These are phyloP conservation scores for Andricus curvator DNA, from an alignment of 2,888 invertebrate genomes.

Conservation along the genomic window DNA sequence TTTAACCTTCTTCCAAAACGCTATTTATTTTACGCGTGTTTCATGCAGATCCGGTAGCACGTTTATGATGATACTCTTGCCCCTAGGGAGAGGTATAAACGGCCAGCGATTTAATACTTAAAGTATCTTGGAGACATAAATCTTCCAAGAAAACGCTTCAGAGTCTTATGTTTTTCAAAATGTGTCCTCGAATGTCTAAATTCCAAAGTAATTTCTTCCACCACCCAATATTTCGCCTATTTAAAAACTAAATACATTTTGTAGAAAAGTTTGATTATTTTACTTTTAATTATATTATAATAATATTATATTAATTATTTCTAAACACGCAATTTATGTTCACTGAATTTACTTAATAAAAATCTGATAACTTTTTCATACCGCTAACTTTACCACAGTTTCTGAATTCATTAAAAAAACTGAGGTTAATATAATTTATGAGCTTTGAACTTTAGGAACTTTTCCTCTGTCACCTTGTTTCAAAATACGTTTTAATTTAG, in stretches of 20 bases:
- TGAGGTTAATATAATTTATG: not conserved
- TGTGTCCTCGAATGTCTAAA: not conserved
- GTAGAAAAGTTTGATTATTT: too few relatives aligned
- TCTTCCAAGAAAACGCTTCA: conserved; percentile 2
- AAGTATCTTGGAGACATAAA: conserved; percentile 25
- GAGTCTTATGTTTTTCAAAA: not conserved
- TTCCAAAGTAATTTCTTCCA: not conserved
- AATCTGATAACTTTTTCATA: not conserved
- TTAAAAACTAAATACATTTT: not conserved
- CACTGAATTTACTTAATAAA: not conserved
- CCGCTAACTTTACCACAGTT: not conserved
- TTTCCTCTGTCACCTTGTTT: not conserved
- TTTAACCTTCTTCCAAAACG: conserved; percentile 7
- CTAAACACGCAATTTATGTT: too few relatives aligned
- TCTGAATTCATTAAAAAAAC: not conserved
- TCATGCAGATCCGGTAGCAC: conserved; percentile 28
- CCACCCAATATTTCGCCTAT: not conserved
- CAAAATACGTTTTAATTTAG: not conserved
- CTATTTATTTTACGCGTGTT: conserved; percentile 24
- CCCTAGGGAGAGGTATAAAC: conserved; percentile 26
- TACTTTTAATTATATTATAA: too few relatives aligned
- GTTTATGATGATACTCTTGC: conserved; percentile 31
- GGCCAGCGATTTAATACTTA: conserved; percentile 32
- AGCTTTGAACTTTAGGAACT: not conserved
- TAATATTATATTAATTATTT: too few relatives aligned